phyloP scores from a whole-genome alignment of 2,113 vertebrate species.

The Dissostichus mawsoni region DNA sequence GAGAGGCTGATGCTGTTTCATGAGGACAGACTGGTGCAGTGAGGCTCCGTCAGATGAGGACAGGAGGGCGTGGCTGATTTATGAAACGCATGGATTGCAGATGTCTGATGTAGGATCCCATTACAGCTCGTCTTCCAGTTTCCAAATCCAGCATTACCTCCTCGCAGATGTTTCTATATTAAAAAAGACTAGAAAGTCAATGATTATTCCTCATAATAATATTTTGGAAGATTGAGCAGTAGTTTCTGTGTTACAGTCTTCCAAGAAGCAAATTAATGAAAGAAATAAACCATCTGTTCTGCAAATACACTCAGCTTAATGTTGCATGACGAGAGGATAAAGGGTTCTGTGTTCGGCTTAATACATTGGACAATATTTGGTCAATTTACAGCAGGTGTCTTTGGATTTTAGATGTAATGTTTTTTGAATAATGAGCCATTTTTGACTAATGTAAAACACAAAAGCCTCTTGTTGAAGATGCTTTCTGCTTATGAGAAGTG shows the following conservation, averaged over 20 bases:
- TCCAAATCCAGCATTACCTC: not conserved
- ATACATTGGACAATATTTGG: not conserved
- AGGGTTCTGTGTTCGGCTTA: not conserved
- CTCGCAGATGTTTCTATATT: not conserved
- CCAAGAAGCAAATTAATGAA: not conserved
- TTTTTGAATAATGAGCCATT: too few relatives aligned
- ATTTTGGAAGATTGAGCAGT: slow-evolving; percentile 5
- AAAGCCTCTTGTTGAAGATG: too few relatives aligned
- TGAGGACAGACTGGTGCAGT: not conserved
- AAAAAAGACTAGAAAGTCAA: not conserved
- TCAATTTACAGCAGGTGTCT: not conserved
- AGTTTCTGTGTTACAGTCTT: not conserved
- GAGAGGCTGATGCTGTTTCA: slow-evolving; percentile 8
- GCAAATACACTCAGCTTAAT: slow-evolving; percentile 10
- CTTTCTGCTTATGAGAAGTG: too few relatives aligned
- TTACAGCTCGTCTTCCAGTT: slow-evolving; percentile 7
- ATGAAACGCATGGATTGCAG: not conserved
- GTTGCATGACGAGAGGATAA: not conserved
- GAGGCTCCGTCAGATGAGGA: slow-evolving; percentile 20
- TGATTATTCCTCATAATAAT: not conserved
- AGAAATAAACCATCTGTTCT: not conserved
- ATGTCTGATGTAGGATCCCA: slow-evolving; percentile 29
- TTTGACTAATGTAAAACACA: not conserved
- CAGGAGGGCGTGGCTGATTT: slow-evolving; percentile 44
- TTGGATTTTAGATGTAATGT: too few relatives aligned